phyloP scores from a whole-genome alignment of 1,140 invertebrate genomes.

The Mesaphorura yosii region DNA sequence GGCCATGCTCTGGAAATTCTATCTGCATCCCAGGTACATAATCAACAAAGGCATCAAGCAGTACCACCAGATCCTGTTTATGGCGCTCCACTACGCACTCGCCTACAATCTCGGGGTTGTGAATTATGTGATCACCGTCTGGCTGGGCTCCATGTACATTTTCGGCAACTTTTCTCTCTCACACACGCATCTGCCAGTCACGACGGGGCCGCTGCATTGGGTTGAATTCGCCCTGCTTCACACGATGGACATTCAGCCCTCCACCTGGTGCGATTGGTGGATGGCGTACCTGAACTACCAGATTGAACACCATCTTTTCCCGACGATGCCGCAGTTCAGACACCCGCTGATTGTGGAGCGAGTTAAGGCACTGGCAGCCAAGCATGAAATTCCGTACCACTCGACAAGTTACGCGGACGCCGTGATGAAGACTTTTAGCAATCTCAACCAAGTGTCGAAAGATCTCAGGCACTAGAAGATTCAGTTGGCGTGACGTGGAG shows the following conservation, averaged over 20 bases:
- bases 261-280: constrained; percentile 17
- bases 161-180: constrained; percentile 19
- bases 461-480: constrained; percentile 3
- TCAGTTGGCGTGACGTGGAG: no score
- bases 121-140: constrained; percentile 23
- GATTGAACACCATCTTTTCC: constrained; percentile 21
- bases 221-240: constrained; percentile 23
- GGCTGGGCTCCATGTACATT: constrained; percentile 26
- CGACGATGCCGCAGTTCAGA: constrained; percentile 18
- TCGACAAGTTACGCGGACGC: constrained; percentile 5
- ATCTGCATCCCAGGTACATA: constrained; percentile 27
- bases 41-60: constrained; percentile 10
- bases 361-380: constrained; percentile 12
- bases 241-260: constrained; percentile 14
- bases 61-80: constrained; percentile 21
- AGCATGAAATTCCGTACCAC: constrained; percentile 18
- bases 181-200: constrained; percentile 19
- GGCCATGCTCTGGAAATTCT: constrained; percentile 29
- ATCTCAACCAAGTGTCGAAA: constrained; percentile 4
- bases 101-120: constrained; percentile 24
- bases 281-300: constrained; percentile 24
- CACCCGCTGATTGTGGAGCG: constrained; percentile 5
- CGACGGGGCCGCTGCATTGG: constrained; percentile 18
- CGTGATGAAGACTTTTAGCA: neutral
- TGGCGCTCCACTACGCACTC: constrained; percentile 23